Percentiles rank a stretch among this genome's conserved stretches.
Evolutionary conservation across 2,888 invertebrate species (phyloP).

Genomic region (Chydorus sphaericus): DNA sequence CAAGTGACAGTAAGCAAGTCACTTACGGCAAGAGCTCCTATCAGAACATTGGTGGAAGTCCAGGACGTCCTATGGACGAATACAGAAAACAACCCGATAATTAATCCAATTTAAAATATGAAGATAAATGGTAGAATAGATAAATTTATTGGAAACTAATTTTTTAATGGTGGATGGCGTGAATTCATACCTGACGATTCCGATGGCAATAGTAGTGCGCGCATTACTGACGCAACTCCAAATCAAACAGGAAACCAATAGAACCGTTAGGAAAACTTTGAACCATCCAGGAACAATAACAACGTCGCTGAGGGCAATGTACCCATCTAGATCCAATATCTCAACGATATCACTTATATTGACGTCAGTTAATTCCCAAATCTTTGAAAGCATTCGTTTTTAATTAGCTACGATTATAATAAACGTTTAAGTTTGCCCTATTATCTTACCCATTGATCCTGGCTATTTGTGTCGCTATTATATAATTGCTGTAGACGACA

Average conservation of each 20-base stretch:
- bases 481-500: background rate
- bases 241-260: slow-evolving; percentile 7
- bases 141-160: background rate
- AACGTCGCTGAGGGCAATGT: background rate
- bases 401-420: background rate
- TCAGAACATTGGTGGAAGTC: slow-evolving; percentile 14
- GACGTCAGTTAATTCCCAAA: slow-evolving; percentile 2
- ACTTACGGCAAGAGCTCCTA: slow-evolving; percentile 12
- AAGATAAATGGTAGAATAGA: background rate
- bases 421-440: background rate
- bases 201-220: slow-evolving; percentile 12
- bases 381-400: too few species aligned
- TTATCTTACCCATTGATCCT: background rate
- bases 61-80: slow-evolving; percentile 8
- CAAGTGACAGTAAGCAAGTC: slow-evolving; percentile 12
- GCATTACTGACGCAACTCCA: slow-evolving; percentile 11
- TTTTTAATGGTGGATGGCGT: background rate
- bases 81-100: background rate
- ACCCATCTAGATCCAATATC: background rate
- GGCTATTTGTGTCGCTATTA: background rate
- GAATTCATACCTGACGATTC: slow-evolving; percentile 2
- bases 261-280: slow-evolving; percentile 7
- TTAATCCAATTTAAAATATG: too few species aligned
- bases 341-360: background rate
- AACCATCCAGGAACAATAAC: slow-evolving; percentile 12